Conservation (phyloP, 2,797 vertebrate species). For the Pipistrellus nathusii region DNA sequence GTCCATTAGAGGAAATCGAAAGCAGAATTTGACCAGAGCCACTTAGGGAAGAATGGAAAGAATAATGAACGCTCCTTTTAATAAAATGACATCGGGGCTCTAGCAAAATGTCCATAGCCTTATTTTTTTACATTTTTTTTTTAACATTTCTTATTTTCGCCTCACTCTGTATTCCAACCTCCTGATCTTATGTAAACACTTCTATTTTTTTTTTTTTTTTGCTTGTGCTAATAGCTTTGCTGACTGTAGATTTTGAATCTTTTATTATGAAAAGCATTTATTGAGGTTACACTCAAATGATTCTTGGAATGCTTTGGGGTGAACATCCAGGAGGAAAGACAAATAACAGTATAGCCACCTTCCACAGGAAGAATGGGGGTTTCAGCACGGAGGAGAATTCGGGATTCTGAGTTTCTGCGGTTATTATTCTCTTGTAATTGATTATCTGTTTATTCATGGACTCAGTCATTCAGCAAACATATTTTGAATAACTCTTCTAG, state of each 20-base stretch:
- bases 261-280: slow-evolving; percentile 61
- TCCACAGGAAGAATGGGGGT: not conserved
- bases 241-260: slow-evolving; percentile 31
- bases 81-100: not conserved
- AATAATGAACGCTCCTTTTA: slow-evolving; percentile 13
- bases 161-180: not conserved
- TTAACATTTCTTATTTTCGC: not conserved
- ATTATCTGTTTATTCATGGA: not conserved
- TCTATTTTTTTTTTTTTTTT: not conserved
- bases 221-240: not conserved
- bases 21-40: not conserved
- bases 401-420: not conserved
- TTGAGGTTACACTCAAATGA: slow-evolving; percentile 54
- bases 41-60: not conserved
- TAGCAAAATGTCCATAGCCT: not conserved
- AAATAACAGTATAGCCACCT: not conserved
- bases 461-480: not conserved
- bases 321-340: slow-evolving; percentile 9
- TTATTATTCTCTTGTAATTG: not conserved
- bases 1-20: not conserved
- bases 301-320: slow-evolving; percentile 53
- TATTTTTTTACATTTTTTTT: not conserved
- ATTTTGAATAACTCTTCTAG: not conserved
- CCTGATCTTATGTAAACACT: not conserved
- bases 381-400: not conserved